Evolutionary conservation across 2,113 vertebrate species (phyloP), one percentile per base, ranked within the genome.

Genomic region (Limanda limanda): DNA sequence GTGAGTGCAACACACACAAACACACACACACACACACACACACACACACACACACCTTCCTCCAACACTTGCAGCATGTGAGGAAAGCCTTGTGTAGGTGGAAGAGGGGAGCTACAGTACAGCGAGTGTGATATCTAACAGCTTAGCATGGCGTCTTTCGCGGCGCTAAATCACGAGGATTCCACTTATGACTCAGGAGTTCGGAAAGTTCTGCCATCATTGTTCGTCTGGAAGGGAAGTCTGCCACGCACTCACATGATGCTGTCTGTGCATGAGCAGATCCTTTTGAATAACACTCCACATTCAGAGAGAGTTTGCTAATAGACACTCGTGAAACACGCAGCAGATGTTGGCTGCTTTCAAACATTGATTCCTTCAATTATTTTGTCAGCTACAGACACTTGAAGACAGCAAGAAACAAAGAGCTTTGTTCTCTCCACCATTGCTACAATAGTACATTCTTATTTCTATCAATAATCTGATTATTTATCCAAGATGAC

Each of bases 91-190:
- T 51, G 83, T 47, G 90, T 82, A 17, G 80, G 82, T 79, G 79
- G 40, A 82, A 52, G 55, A 85, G 90, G 84, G 88, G 87, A 68
- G 84, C 83, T 79, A 68, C 91, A 79, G 68, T 17, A 40, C 74
- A 35, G 40, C 78, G 54, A 69, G 83, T 89, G 92, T 86, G 91
- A 93, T 78, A 83, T 89, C 78, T 91, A 85, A 81, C 89, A 89
- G 70, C 81, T 88, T 69, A 72, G 60, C 64, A 48, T 68, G 63
- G 27, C 56, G 61, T 75, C 78, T 73, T 68, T 72, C 71, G 60
- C 59, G 60, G 75, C 81, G 27, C 69, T 51, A 57, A 72, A 85
- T 91, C 87, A 86, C 74, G 20, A 91, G 84, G 81, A 73, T 83
- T 85, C 85, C 85, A 74, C 78, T 66, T 48, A 4, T 87, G 89